A percentile compares a stretch with the other conserved stretches of the same genome.
These are phyloP conservation scores for Panurus biarmicus DNA, from an alignment of 2,113 vertebrate species.

Conservation along the genomic window DNA sequence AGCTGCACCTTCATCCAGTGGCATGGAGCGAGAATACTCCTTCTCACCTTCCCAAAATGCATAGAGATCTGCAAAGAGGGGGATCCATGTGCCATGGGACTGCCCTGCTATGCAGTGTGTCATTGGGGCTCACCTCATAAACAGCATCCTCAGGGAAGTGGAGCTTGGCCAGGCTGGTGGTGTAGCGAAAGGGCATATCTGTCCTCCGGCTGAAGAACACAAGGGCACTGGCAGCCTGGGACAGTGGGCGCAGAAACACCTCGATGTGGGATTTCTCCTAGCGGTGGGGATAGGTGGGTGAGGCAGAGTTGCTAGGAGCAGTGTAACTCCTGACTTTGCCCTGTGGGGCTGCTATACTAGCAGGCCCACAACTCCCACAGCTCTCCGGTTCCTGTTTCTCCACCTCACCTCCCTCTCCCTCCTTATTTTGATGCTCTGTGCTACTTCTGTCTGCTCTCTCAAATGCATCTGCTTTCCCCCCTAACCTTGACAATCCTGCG, in stretches of 20 bases:
- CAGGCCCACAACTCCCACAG: background rate
- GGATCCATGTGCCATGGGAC: background rate
- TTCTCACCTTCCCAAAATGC: background rate
- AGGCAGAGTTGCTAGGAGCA: background rate
- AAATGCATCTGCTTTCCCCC: accelerated
- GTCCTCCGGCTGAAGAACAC: conserved; percentile 88
- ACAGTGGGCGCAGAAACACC: conserved; percentile 82
- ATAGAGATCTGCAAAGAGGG: background rate
- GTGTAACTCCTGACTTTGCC: background rate
- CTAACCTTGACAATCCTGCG: conserved; percentile 81
- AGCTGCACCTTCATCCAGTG: background rate
- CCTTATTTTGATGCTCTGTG: background rate
- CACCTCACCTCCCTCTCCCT: background rate
- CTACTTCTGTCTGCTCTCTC: background rate
- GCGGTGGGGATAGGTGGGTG: background rate
- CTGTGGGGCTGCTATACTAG: background rate
- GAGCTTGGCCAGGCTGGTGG: conserved; percentile 75
- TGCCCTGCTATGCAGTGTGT: background rate
- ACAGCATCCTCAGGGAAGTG: conserved; percentile 50
- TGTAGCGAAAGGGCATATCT: conserved; percentile 84
- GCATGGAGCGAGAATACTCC: background rate
- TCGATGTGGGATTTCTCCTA: conserved; percentile 81
- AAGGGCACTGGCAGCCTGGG: conserved; percentile 66
- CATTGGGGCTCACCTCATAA: conserved; percentile 73
- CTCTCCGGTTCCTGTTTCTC: background rate